Conservation (phyloP, 2,113 vertebrate genomes). For the Paraplagusia blochii region DNA sequence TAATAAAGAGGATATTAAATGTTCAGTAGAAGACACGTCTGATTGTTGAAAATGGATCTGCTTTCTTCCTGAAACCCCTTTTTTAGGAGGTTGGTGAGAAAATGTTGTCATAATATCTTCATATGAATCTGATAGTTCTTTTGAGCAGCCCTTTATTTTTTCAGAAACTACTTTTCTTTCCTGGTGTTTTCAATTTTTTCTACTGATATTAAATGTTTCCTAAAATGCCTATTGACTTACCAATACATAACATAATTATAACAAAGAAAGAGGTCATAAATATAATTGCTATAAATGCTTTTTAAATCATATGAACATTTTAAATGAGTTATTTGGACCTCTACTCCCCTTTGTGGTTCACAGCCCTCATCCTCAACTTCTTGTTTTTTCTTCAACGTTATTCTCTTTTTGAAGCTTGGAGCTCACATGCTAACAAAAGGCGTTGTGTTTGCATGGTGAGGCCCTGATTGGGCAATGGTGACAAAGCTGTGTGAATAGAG, state of each 20-base stretch:
- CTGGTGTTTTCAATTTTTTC: no score
- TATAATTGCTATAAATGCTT: constrained; percentile 17
- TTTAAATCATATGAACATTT: constrained; percentile 30
- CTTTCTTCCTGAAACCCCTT: constrained; percentile 10
- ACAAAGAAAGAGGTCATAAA: no score
- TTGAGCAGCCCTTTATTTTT: no score
- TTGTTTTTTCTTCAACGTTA: constrained; percentile 50
- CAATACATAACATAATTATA: no score
- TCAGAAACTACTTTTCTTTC: no score
- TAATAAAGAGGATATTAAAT: constrained; percentile 51
- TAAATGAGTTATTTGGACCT: constrained; percentile 7
- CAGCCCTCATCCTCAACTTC: constrained; percentile 52
- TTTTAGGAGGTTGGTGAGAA: not conserved
- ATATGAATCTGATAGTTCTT: no score
- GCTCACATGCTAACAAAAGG: constrained; percentile 72
- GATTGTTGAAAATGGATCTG: constrained; percentile 16
- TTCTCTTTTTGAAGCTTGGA: constrained; percentile 54
- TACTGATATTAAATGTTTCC: no score
- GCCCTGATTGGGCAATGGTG: constrained; percentile 74
- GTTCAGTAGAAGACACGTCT: constrained; percentile 18
- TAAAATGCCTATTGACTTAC: no score
- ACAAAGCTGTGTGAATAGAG: constrained; percentile 73
- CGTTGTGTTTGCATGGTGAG: constrained; percentile 74
- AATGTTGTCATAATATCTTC: no score
- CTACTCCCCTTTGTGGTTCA: constrained; percentile 34